Conservation (phyloP, 2,888 invertebrate species). For the Meganola albula region DNA sequence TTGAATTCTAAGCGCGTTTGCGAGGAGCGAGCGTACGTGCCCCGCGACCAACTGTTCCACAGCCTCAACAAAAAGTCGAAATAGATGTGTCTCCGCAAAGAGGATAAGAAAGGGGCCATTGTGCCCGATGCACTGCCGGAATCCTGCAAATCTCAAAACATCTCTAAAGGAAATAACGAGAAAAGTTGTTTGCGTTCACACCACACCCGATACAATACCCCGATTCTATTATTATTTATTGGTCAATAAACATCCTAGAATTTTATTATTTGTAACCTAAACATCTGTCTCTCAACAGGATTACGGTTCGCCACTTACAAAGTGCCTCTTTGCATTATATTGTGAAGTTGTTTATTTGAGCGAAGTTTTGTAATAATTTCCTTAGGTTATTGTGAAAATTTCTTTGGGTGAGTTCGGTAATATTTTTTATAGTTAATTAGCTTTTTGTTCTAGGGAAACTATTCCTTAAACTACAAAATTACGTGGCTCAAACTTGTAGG, state of each 20-base stretch:
- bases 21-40: conserved; percentile 59
- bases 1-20: conserved; percentile 66
- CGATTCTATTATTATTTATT: conserved; percentile 48
- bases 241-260: conserved; percentile 38
- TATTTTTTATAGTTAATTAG: too few species aligned
- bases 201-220: conserved; percentile 26
- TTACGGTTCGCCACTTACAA: conserved; percentile 20
- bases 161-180: conserved; percentile 60
- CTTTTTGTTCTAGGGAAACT: too few species aligned
- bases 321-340: conserved; percentile 23
- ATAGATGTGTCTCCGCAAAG: conserved; percentile 54
- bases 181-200: conserved; percentile 47
- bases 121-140: conserved; percentile 55
- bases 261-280: conserved; percentile 41
- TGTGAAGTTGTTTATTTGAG: conserved; percentile 23
- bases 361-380: too few species aligned
- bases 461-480: too few species aligned
- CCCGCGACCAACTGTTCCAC: conserved; percentile 50
- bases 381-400: too few species aligned
- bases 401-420: too few species aligned
- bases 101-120: conserved; percentile 54
- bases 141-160: conserved; percentile 62
- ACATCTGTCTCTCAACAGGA: conserved; percentile 31
- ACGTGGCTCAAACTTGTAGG: too few species aligned
- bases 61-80: conserved; percentile 56